Base-by-base conservation (phyloP, 1,140 invertebrate genomes). In the Heliconius eleuchia region DNA sequence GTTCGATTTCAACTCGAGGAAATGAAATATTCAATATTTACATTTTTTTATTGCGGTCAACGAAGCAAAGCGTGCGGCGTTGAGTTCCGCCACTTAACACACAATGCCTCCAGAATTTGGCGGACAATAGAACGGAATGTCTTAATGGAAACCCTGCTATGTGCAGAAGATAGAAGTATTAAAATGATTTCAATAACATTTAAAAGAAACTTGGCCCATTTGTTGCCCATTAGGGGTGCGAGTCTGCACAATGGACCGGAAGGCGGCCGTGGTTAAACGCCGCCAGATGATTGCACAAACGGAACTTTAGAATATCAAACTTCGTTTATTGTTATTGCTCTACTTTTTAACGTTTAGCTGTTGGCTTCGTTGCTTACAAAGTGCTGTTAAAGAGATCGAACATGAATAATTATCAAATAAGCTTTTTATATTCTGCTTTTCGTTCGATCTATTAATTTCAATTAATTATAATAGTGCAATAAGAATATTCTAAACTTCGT, bases 211-310 rank as follows among this genome's bases (percentile, higher is more conserved):
- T 19, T 71, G 11, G 57, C 16, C 6, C 66, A 42, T 70, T 46
- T 71, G 42, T 76, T 76, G 23, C 57, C 46, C 42, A 71, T 76
- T 71, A 52, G 30, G 66, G 75, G 19, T 19, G 27, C 34, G 73
- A 37, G 52, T 16, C n/a, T 27, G 60, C 75, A 76, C 75, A 71
- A 76, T 76, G 75, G 7, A 46, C 16, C 42, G 75, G 66, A 76
- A 71, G 74, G 74, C 57, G 74, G 37, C 34, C 37, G 74, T 13
- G 57, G 73, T 39, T 52, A n/a, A 50, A 74, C 73, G 27, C 73
- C 30, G 50, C 1, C 30, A 18, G 37, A 66, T 66, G 34, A 27
- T 70, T 30, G 39, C 57, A 23, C n/a, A 66, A 60, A 34, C 30
- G 30, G 11, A 46, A 34, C 73, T 39, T 23, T 39, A n/a, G 60